These are phyloP conservation scores for Pseudomyrmex sp. DNA, from an alignment of 1,140 invertebrate genomes.

Conservation along the genomic window DNA sequence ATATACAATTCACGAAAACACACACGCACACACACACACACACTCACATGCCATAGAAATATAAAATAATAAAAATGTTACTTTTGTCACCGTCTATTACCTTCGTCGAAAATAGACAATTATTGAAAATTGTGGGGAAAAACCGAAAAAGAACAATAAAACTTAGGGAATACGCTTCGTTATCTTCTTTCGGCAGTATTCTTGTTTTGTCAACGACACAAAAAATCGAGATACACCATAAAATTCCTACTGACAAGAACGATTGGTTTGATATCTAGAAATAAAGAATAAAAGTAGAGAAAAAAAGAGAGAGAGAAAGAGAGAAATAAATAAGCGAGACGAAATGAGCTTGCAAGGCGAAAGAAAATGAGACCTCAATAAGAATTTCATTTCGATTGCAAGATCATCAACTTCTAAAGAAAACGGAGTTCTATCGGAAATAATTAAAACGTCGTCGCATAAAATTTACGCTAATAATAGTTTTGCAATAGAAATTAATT, in stretches of 20 bases:
- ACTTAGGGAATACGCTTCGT: slow-evolving; percentile 7
- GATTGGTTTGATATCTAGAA: slow-evolving; percentile 53
- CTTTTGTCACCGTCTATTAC: background rate
- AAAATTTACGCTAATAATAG: slow-evolving; percentile 40
- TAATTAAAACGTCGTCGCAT: slow-evolving; percentile 44
- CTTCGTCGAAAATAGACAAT: slow-evolving; percentile 43
- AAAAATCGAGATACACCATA: slow-evolving; percentile 11
- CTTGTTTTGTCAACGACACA: slow-evolving; percentile 39
- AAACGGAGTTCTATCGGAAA: background rate
- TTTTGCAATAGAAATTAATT: slow-evolving; percentile 42
- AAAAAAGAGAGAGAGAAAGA: background rate
- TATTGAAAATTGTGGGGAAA: background rate
- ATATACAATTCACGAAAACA: too few relatives aligned
- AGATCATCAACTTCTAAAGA: slow-evolving; percentile 37
- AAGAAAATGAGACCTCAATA: slow-evolving; percentile 23
- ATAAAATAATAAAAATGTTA: background rate
- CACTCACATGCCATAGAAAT: too few relatives aligned
- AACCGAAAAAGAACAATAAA: slow-evolving; percentile 32
- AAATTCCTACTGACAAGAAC: slow-evolving; percentile 41
- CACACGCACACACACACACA: too few relatives aligned
- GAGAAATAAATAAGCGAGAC: background rate
- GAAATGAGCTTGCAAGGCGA: slow-evolving; percentile 9
- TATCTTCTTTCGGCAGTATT: slow-evolving; percentile 1
- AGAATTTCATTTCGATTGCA: background rate
- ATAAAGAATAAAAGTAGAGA: slow-evolving; percentile 35